Evolutionary conservation across 2,797 vertebrate genomes (phyloP).

Genomic region (Coracias cyanogaster): DNA sequence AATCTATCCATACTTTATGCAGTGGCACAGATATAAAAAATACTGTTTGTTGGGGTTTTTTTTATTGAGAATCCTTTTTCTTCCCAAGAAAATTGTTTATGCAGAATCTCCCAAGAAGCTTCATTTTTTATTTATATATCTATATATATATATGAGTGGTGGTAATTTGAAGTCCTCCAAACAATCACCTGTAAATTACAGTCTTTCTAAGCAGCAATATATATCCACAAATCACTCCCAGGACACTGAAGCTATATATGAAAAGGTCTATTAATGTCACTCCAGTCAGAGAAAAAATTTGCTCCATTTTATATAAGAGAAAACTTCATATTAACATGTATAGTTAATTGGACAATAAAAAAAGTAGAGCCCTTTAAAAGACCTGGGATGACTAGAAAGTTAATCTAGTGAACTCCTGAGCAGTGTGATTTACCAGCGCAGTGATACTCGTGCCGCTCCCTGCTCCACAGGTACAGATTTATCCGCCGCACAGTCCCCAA

Average conservation of each 20-base stretch:
- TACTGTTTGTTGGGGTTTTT: not conserved
- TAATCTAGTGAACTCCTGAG: slow-evolving; percentile 54
- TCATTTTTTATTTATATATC: slow-evolving; percentile 73
- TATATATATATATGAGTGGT: slow-evolving; percentile 66
- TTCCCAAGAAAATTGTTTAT: slow-evolving; percentile 71
- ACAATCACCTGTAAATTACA: slow-evolving; percentile 74
- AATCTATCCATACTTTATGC: slow-evolving; percentile 63
- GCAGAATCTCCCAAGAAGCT: slow-evolving; percentile 64
- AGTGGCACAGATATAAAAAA: slow-evolving; percentile 24
- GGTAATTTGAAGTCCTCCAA: slow-evolving; percentile 70
- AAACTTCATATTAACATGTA: slow-evolving; percentile 60
- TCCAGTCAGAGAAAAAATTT: slow-evolving; percentile 30
- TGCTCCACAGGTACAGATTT: not conserved
- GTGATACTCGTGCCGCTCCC: not conserved
- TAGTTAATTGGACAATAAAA: slow-evolving; percentile 74
- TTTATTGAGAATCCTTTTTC: slow-evolving; percentile 69
- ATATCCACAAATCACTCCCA: slow-evolving; percentile 64
- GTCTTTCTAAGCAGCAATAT: slow-evolving; percentile 57
- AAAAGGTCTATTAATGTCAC: slow-evolving; percentile 47
- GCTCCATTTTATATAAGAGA: slow-evolving; percentile 21
- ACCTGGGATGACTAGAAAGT: slow-evolving; percentile 23
- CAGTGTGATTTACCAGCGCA: slow-evolving; percentile 19
- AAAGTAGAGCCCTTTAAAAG: slow-evolving; percentile 19
- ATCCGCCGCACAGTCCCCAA: not conserved
- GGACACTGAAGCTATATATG: slow-evolving; percentile 15